Percentiles rank a stretch among this genome's conserved stretches.
phyloP scores from a whole-genome alignment of 23 tunicate genomes.

The Styela clava region DNA sequence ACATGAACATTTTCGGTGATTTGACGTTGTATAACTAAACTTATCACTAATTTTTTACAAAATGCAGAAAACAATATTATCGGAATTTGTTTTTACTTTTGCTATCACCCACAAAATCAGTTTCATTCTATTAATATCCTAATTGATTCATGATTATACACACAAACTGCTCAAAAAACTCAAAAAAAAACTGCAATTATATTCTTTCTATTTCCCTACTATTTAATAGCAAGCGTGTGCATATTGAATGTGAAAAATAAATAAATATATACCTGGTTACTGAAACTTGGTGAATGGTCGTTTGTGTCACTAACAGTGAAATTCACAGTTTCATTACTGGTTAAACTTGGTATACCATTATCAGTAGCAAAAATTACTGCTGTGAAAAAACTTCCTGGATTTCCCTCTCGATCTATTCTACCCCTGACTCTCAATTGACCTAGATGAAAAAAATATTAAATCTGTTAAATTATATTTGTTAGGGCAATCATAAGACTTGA shows the following conservation, averaged over 20 bases:
- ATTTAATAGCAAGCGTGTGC: no score
- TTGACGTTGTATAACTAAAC: no score
- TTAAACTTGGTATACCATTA: slow-evolving; percentile 27
- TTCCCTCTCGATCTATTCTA: slow-evolving; percentile 42
- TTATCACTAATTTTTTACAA: no score
- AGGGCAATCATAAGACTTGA: not conserved
- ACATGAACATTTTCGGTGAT: no score
- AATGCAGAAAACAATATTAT: no score
- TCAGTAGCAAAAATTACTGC: slow-evolving; percentile 36
- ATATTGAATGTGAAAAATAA: not conserved
- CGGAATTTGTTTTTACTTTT: no score
- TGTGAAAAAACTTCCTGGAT: slow-evolving; percentile 32
- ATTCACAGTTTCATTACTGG: not conserved
- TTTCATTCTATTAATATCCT: no score
- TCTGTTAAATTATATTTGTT: not conserved
- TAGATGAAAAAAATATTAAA: not conserved
- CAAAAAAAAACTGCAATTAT: no score
- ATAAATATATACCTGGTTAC: not conserved
- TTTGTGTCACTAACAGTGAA: slow-evolving; percentile 44
- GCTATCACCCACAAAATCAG: no score
- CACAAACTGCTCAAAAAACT: no score
- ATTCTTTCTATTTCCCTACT: no score
- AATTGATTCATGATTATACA: no score
- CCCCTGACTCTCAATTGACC: slow-evolving; percentile 35
- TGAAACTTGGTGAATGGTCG: slow-evolving; percentile 36